Conservation (phyloP, 2,113 vertebrate species). For the Urocitellus parryii region DNA sequence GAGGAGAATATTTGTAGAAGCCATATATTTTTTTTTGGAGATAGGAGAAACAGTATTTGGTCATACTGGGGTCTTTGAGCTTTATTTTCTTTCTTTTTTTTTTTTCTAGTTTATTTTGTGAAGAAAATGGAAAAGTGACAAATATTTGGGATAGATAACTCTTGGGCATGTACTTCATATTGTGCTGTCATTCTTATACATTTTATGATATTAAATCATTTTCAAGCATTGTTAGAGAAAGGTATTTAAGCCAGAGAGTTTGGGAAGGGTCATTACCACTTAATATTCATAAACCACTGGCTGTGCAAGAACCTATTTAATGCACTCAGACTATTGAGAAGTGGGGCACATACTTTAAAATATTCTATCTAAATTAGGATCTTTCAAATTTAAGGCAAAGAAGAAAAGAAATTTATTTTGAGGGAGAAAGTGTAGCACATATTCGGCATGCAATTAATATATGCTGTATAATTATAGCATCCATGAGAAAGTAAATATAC, state of each 20-base stretch:
- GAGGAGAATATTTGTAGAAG: background rate
- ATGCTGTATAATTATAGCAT: background rate
- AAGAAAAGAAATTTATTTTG: background rate
- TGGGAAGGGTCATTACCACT: background rate
- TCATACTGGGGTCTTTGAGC: background rate
- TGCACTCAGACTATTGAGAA: background rate
- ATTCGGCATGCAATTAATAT: background rate
- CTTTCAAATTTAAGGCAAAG: background rate
- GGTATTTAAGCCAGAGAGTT: background rate
- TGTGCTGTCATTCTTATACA: background rate
- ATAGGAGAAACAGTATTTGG: background rate
- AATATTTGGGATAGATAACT: background rate
- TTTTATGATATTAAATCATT: background rate
- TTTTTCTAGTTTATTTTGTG: background rate
- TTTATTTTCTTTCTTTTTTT: too few species aligned
- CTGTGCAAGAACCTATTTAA: background rate
- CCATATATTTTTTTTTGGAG: background rate
- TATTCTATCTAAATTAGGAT: background rate
- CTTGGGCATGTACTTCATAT: background rate
- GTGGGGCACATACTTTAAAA: fast-evolving
- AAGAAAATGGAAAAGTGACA: background rate
- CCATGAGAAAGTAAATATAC: background rate
- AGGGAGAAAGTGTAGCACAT: background rate
- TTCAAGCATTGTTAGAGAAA: background rate
- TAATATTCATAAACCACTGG: background rate